Base-by-base conservation (phyloP, 1,140 invertebrate genomes). In the Varroa destructor region DNA sequence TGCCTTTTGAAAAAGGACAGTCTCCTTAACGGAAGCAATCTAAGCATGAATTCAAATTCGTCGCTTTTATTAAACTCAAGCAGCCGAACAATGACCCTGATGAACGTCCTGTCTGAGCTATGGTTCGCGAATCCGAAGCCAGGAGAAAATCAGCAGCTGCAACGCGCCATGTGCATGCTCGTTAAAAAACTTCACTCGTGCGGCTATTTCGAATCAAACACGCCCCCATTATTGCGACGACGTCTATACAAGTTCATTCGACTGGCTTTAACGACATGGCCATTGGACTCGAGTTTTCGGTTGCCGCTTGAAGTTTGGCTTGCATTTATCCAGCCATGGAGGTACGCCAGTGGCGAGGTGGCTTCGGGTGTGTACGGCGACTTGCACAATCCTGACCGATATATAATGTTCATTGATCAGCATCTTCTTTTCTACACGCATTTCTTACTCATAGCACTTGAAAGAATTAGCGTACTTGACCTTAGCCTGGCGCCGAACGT, bases 111-210 rank as follows among this genome's bases (percentile, higher is more conserved):
- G 12, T 67, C 61, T 8, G 61, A 67, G 61, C 37, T 67, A 12
- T 67, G 61, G 61, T 67, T 67, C 36, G 40, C 61, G 12, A 14
- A 37, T 37, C 12, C 61, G 40, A 40, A 46, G 12, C 14, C 37
- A 12, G 61, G 61, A 4, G 61, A 67, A 8, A 67, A 67, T 8
- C 61, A 67, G 61, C 61, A 67, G 61, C 61, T 67, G 61, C 61
- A 67, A 37, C 14, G 61, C 12, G 61, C 61, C 37, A 36, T 67
- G 10, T 43, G 61, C 14, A 67, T 46, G 40, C 36, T 67, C 12
- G 40, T 67, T 46, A 67, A 67, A 37, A 67, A 67, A 8, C 61
- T 67, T 5, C 61, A 67, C 37, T 25, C 61, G 14, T 40, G 40
- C 14, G 46, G 46, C 12, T 67, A 67, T 8, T 67, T 67, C 61